Conservation (phyloP, 2,797 vertebrate species). For the Sciurus vulgaris region DNA sequence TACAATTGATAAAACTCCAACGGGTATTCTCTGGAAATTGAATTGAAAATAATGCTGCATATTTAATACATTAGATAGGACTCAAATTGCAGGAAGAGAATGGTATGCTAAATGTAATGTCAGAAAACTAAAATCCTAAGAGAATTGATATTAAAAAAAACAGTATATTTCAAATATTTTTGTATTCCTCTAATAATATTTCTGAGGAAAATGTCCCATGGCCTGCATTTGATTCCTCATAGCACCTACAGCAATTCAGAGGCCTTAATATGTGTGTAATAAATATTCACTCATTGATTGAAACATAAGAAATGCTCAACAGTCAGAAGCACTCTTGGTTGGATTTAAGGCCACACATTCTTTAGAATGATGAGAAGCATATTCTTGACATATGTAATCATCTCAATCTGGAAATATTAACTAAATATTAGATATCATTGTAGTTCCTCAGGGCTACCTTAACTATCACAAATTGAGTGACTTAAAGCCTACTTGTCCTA, state of each 20-base stretch:
- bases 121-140: background rate
- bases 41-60: background rate
- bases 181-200: background rate
- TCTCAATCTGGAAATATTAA: background rate
- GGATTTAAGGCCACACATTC: background rate
- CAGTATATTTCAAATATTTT: background rate
- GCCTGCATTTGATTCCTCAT: background rate
- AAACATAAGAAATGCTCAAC: background rate
- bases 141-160: background rate
- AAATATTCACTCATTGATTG: background rate
- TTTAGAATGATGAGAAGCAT: background rate
- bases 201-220: background rate
- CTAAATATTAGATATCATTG: background rate
- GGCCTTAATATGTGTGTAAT: background rate
- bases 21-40: background rate
- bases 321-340: background rate
- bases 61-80: background rate
- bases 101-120: background rate
- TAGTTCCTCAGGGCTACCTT: background rate
- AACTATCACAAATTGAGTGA: background rate
- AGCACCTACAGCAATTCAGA: background rate
- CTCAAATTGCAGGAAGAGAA: background rate
- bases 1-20: background rate
- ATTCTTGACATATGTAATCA: background rate
- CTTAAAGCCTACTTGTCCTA: background rate